These are phyloP conservation scores for Muscicapa striata DNA, from an alignment of 2,797 vertebrate species.

Conservation along the genomic window DNA sequence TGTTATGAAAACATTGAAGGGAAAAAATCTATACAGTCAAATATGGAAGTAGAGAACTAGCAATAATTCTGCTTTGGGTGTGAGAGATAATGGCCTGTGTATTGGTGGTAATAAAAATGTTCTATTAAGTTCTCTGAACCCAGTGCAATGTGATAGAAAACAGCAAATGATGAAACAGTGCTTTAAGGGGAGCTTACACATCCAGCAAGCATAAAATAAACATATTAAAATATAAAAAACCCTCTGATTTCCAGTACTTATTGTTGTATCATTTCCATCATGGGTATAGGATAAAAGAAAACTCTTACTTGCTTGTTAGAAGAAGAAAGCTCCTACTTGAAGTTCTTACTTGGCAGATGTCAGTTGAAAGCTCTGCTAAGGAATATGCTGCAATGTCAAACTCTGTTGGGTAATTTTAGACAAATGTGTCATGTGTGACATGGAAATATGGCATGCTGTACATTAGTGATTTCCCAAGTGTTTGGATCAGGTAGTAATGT, in stretches of 20 bases:
- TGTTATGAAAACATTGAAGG: not conserved
- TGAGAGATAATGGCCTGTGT: conserved; percentile 31
- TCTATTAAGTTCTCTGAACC: conserved; percentile 59
- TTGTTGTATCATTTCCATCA: conserved; percentile 82
- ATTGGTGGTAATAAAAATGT: conserved; percentile 47
- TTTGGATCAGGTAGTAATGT: conserved; percentile 89
- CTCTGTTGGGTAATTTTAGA: conserved; percentile 91
- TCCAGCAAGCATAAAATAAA: conserved; percentile 75
- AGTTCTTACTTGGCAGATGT: conserved; percentile 83
- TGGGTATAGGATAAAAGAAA: conserved; percentile 88
- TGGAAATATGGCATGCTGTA: conserved; percentile 86
- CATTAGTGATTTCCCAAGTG: conserved; percentile 91
- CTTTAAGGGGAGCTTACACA: conserved; percentile 68
- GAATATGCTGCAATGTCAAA: conserved; percentile 87
- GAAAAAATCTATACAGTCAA: not conserved
- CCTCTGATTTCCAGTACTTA: conserved; percentile 59
- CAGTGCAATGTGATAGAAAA: conserved; percentile 31
- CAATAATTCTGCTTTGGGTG: conserved; percentile 40
- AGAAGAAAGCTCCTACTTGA: conserved; percentile 83
- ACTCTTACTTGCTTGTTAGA: conserved; percentile 78
- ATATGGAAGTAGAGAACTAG: conserved; percentile 11
- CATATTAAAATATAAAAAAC: conserved; percentile 53
- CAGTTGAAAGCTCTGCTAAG: conserved; percentile 84
- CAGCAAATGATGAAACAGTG: conserved; percentile 33
- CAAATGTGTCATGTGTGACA: conserved; percentile 88